These are phyloP conservation scores for Ctenopoma kingsleyae DNA, from an alignment of 2,797 vertebrate genomes.

Conservation along the genomic window DNA sequence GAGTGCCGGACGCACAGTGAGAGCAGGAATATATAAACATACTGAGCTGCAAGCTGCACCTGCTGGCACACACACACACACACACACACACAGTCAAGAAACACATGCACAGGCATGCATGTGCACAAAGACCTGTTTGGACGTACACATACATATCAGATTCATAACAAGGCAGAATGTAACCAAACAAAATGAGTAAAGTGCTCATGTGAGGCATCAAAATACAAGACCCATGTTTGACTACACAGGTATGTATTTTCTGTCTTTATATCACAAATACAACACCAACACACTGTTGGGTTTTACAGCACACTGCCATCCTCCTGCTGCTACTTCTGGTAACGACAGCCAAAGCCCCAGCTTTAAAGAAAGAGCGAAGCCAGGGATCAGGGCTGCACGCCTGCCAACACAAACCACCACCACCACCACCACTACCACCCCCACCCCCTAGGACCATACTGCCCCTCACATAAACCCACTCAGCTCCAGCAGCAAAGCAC, in stretches of 20 bases:
- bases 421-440: neutral
- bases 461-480: slow-evolving; percentile 66
- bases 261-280: slow-evolving; percentile 64
- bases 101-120: slow-evolving; percentile 52
- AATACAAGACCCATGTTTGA: neutral
- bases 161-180: slow-evolving; percentile 41
- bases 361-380: slow-evolving; percentile 67
- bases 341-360: slow-evolving; percentile 56
- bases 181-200: slow-evolving; percentile 54
- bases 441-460: slow-evolving; percentile 52
- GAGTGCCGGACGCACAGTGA: slow-evolving; percentile 67
- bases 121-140: slow-evolving; percentile 25
- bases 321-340: slow-evolving; percentile 74
- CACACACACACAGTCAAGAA: slow-evolving; percentile 19
- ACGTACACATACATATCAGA: slow-evolving; percentile 46
- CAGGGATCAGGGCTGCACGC: slow-evolving; percentile 61
- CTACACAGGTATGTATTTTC: slow-evolving; percentile 25
- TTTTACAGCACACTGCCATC: slow-evolving; percentile 53
- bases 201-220: slow-evolving; percentile 20
- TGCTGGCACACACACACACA: slow-evolving; percentile 44
- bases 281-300: slow-evolving; percentile 56
- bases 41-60: slow-evolving; percentile 76
- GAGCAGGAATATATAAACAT: slow-evolving; percentile 74
- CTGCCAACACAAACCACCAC: slow-evolving; percentile 58
- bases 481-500: slow-evolving; percentile 63